Evolutionary conservation across 2,888 invertebrate species (phyloP), one percentile per base, ranked within the genome.

Genomic region (Agrypnus murinus): DNA sequence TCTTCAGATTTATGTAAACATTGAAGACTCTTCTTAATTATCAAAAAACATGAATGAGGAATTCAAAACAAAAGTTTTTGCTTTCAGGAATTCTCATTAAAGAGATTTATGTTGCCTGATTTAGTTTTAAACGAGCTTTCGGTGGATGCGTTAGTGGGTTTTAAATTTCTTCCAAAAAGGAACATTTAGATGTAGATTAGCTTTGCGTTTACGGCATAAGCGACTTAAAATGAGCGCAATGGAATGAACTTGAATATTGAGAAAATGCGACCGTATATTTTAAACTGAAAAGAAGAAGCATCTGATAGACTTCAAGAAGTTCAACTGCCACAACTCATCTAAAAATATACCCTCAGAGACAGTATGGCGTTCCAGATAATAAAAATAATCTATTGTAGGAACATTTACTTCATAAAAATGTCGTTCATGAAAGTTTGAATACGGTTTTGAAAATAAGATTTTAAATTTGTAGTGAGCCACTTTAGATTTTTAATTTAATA

Each of bases 401-500:
- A 36, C 55, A 17, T 48, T 25, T 48, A 25, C 25, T 40, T 48
- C 46, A 46, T 60, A 60, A 46, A 60, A 53, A 53, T 32, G 53
- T 53, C 53, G 53, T 32, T 34, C 25, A 3, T 25, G 25, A 25
- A 25, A 25, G 25, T 25, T 3, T 5, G n/a, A 25, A 3, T 5
- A 25, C 3, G 25, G 25, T 25, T 25, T 25, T 25, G 3, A 25
- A 25, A 25, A 25, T 25, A 8, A 19, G 46, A 17, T 3, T 46
- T 1, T 5, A 8, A 32, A 25, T 31, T 8, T 64, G 46, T 9
- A 12, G 8, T 15, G 46, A 10, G 62, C 65, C 48, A 57, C 62
- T 57, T 71, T 62, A 60, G 55, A 58, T 63, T 62, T 71, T 71
- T 71, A 65, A 43, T 53, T 63, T n/a, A 12, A 55, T n/a, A 32